phyloP scores from a whole-genome alignment of 1,140 invertebrate species.

The Pseudomyrmex gracilis region DNA sequence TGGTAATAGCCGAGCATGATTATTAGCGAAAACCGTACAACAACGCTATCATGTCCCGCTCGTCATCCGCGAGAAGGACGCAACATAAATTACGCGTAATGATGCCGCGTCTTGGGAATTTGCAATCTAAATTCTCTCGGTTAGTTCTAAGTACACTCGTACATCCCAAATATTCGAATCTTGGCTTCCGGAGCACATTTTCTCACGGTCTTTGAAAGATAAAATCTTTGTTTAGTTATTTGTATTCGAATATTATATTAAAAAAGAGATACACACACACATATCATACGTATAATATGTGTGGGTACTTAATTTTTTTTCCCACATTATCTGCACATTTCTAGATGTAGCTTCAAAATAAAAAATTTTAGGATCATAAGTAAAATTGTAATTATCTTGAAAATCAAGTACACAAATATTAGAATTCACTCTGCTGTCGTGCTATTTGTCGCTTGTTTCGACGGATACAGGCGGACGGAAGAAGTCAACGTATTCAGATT shows the following conservation, averaged over 20 bases:
- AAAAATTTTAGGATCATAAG: background rate
- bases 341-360: background rate
- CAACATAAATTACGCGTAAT: conserved; percentile 57
- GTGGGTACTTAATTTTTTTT: background rate
- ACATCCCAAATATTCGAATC: conserved; percentile 34
- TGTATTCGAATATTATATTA: background rate
- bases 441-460: conserved; percentile 5
- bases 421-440: background rate
- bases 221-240: background rate
- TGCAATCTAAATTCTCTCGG: conserved; percentile 34
- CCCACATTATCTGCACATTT: background rate
- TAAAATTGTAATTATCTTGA: background rate
- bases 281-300: background rate
- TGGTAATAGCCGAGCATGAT: conserved; percentile 34
- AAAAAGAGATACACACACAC: background rate
- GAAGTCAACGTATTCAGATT: conserved; percentile 15
- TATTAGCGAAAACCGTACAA: conserved; percentile 50
- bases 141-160: background rate
- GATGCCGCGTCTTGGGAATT: conserved; percentile 40
- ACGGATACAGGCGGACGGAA: background rate
- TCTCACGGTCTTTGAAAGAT: conserved; percentile 27
- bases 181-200: conserved; percentile 19
- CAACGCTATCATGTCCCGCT: conserved; percentile 31
- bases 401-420: background rate
- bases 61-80: conserved; percentile 48